Evolutionary conservation across 2,888 invertebrate species (phyloP), one percentile per base, ranked within the genome.

Genomic region (Chalcis sispes): DNA sequence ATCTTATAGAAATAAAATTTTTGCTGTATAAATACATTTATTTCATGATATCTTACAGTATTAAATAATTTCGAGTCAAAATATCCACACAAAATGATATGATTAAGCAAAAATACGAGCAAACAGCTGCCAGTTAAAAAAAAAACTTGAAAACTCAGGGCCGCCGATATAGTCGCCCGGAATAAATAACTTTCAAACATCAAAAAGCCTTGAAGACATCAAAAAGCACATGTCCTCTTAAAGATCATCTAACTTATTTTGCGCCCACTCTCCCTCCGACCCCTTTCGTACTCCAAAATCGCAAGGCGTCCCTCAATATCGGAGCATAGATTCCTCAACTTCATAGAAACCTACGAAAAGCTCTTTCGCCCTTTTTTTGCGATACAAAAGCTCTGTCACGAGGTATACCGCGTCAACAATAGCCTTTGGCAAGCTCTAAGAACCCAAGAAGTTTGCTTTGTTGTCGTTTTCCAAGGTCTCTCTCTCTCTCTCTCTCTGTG

Each of bases 301-400:
- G 29, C 29, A 20, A 27, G 42, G 67, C 67, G 56, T 46, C 58
- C 32, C 29, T 67, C 67, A 18, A 66, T 66, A 42, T n/a, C 23
- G 13, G 5, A 20, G 1, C 27, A n/a, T n/a, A 15, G 15, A 42
- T 36, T 42, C 27, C 27, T 62, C 25, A 10, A 13, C 10, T 23
- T n/a, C 13, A 3, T 15, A 5, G n/a, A n/a, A n/a, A n/a, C n/a
- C n/a, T n/a, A n/a, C n/a, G n/a, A n/a, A n/a, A n/a, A n/a, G n/a
- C n/a, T n/a, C n/a, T n/a, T 18, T n/a, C 56, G n/a, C 15, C 1
- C 0, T 29, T 10, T 36, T 36, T 36, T 15, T 46, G 46, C 46
- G 15, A 15, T 15, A 46, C 46, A 46, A 46, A 46, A 46, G 46
- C 32, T 32, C 32, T 8, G 32, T 15, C 32, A 18, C 40, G 23